Percentiles rank a stretch among this genome's conserved stretches.
Conservation (phyloP, 1,140 invertebrate species). For the Apolygus lucorum region DNA sequence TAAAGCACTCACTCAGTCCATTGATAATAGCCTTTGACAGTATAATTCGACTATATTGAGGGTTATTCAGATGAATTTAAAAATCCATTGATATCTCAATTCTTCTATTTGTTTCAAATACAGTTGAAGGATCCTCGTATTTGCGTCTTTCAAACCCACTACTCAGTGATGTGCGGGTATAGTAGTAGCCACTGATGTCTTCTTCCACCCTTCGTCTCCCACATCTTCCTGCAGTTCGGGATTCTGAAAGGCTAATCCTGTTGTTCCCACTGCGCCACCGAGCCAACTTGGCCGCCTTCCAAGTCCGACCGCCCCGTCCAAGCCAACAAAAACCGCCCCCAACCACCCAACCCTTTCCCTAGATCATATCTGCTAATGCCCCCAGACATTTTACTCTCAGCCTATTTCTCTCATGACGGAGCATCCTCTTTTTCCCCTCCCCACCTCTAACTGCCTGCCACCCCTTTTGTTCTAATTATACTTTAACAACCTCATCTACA, state of each 20-base stretch:
- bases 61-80: too few species aligned
- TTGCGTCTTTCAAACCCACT: too few species aligned
- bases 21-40: too few species aligned
- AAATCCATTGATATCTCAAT: too few species aligned
- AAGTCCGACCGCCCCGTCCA: not conserved
- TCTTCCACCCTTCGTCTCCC: not conserved
- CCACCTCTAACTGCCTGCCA: not conserved
- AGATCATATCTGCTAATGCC: slow-evolving; percentile 27
- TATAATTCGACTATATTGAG: too few species aligned
- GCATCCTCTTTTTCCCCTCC: slow-evolving; percentile 19
- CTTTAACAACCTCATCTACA: slow-evolving; percentile 12
- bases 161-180: too few species aligned
- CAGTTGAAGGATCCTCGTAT: too few species aligned
- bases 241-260: not conserved
- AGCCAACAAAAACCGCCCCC: not conserved
- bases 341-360: not conserved
- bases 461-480: slow-evolving; percentile 12
- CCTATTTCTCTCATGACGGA: slow-evolving; percentile 7
- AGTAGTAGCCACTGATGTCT: too few species aligned
- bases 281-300: not conserved
- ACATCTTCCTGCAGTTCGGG: not conserved
- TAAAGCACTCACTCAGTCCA: too few species aligned
- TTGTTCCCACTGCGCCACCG: not conserved
- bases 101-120: too few species aligned
- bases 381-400: not conserved